Conservation (phyloP, 2,797 vertebrate species). For the Pseudochaenichthys georgianus region DNA sequence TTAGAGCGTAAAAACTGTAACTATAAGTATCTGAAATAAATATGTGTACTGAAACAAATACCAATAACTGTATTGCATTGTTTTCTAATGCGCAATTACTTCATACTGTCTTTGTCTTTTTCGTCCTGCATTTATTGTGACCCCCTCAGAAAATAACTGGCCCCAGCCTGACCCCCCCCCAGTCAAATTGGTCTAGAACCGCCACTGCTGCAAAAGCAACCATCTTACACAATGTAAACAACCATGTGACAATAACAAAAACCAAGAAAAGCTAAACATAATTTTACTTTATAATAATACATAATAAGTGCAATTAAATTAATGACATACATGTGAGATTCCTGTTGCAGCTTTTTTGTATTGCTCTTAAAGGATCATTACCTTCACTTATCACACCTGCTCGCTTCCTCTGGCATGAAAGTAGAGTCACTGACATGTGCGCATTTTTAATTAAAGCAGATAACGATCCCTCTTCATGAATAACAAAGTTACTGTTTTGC, state of each 20-base stretch:
- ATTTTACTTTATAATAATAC: not conserved
- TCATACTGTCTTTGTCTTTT: too few relatives aligned
- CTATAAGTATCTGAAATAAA: too few relatives aligned
- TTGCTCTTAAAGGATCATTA: slow-evolving; percentile 8
- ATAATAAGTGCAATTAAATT: not conserved
- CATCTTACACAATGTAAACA: not conserved
- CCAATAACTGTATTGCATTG: too few relatives aligned
- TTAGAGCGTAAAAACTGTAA: too few relatives aligned
- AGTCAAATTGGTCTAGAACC: too few relatives aligned
- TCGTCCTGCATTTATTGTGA: too few relatives aligned
- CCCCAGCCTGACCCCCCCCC: too few relatives aligned
- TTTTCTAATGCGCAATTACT: too few relatives aligned
- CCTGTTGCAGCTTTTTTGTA: not conserved
- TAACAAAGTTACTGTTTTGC: slow-evolving; percentile 68
- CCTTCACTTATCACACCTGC: slow-evolving; percentile 8
- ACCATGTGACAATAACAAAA: not conserved
- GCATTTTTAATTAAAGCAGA: slow-evolving; percentile 37
- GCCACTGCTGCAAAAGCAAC: not conserved
- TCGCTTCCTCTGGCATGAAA: slow-evolving; percentile 19
- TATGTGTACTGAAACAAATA: too few relatives aligned
- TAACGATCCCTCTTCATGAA: slow-evolving; percentile 55
- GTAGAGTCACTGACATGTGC: slow-evolving; percentile 17
- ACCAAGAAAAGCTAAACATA: not conserved
- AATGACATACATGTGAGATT: not conserved
- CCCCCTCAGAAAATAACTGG: too few relatives aligned